These are phyloP conservation scores for Tragopan temminckii DNA, from an alignment of 2,797 vertebrate species.

Conservation along the genomic window DNA sequence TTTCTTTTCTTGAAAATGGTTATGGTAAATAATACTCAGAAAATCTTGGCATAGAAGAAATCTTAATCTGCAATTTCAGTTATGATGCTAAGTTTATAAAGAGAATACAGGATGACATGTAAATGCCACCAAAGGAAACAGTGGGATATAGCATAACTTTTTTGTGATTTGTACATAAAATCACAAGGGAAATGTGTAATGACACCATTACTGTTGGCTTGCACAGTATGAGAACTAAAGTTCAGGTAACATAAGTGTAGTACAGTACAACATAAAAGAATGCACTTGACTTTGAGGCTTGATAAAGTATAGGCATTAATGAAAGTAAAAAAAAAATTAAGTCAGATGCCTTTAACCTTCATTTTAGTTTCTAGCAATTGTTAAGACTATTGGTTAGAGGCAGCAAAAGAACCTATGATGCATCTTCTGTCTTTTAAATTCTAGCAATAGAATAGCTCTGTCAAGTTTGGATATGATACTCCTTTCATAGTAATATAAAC, in stretches of 20 bases:
- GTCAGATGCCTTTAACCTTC: not conserved
- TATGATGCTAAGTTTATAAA: not conserved
- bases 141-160: not conserved
- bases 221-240: not conserved
- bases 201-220: not conserved
- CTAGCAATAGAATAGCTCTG: not conserved
- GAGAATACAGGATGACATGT: not conserved
- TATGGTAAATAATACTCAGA: not conserved
- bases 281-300: not conserved
- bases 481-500: not conserved
- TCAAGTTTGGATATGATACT: not conserved
- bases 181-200: not conserved
- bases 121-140: not conserved
- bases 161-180: not conserved
- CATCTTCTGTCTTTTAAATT: constrained; percentile 2
- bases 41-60: not conserved
- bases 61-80: not conserved
- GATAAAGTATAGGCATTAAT: not conserved
- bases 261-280: not conserved
- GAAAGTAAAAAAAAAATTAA: not conserved
- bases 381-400: not conserved
- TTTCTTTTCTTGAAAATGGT: not conserved
- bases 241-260: not conserved
- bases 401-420: not conserved
- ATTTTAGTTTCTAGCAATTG: not conserved